Conservation (phyloP, 30 jellyfish, hydroid and myxozoan species). For the Pseudorhiza aurosa region DNA sequence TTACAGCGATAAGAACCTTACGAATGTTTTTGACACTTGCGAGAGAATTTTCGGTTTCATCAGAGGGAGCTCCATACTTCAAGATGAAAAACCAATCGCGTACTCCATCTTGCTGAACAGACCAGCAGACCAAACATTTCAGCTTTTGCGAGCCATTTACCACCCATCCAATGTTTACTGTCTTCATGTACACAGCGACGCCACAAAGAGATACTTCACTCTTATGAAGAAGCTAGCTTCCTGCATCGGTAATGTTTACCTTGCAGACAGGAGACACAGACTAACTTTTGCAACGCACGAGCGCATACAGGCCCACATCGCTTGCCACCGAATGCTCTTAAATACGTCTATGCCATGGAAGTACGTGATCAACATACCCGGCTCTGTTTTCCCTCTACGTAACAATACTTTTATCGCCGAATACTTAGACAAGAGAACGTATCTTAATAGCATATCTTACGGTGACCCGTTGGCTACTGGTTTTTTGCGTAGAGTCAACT, state of each 20-base stretch:
- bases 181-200: conserved; percentile 76
- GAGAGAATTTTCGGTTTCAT: conserved; percentile 15
- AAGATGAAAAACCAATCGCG: conserved; percentile 65
- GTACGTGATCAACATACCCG: conserved; percentile 79
- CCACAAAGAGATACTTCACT: conserved; percentile 26
- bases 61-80: not conserved
- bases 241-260: conserved; percentile 66
- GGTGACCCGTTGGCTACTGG: conserved; percentile 50
- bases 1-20: conserved; percentile 8
- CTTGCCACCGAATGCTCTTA: conserved; percentile 75
- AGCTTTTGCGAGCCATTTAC: conserved; percentile 77
- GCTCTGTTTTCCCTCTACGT: conserved; percentile 90
- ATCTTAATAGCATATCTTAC: conserved; percentile 59
- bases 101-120: conserved; percentile 82
- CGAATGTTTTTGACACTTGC: conserved; percentile 16
- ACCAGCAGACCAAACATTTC: conserved; percentile 91
- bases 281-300: conserved; percentile 62
- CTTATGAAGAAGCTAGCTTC: conserved; percentile 45
- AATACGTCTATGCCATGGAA: conserved; percentile 75
- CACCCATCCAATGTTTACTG: conserved; percentile 82
- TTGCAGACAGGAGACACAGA: conserved; percentile 60
- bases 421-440: conserved; percentile 64
- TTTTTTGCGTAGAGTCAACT: conserved; percentile 65
- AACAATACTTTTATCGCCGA: conserved; percentile 71
- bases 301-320: conserved; percentile 76